phyloP scores from a whole-genome alignment of 2,113 vertebrate genomes.

The Ceratotherium simum region DNA sequence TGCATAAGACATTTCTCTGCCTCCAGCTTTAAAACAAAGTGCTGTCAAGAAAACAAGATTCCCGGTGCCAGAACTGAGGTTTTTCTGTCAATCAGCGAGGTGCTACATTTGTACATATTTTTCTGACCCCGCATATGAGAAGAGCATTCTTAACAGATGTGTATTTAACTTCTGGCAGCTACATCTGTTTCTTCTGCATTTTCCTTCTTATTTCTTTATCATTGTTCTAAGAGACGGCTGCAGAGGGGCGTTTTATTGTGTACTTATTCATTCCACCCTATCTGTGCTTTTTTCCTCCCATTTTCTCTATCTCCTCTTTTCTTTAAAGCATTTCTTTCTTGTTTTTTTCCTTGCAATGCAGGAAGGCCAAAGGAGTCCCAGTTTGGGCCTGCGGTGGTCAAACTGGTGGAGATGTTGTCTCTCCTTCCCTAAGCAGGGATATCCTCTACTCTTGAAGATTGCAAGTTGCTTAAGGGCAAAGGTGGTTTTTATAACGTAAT shows the following conservation, averaged over 20 bases:
- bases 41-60: slow-evolving; percentile 95
- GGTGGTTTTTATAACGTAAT: not conserved
- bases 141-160: slow-evolving; percentile 90
- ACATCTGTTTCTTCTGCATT: slow-evolving; percentile 87
- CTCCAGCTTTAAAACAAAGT: slow-evolving; percentile 93
- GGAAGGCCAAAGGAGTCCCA: not conserved
- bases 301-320: slow-evolving; percentile 39
- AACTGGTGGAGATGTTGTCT: not conserved
- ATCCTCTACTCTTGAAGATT: not conserved
- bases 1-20: slow-evolving; percentile 91
- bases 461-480: slow-evolving; percentile 53
- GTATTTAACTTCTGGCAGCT: slow-evolving; percentile 91
- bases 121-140: slow-evolving; percentile 90
- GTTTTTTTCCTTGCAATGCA: not conserved
- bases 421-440: not conserved
- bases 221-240: slow-evolving; percentile 76
- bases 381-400: not conserved
- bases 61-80: slow-evolving; percentile 93
- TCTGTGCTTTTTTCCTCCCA: slow-evolving; percentile 51
- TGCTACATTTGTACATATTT: slow-evolving; percentile 91
- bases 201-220: slow-evolving; percentile 68
- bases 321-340: not conserved
- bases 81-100: slow-evolving; percentile 91
- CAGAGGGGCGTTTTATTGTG: slow-evolving; percentile 74
- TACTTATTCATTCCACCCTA: slow-evolving; percentile 76